These are phyloP conservation scores for Raillietiella orientalis DNA, from an alignment of 2,888 invertebrate species.

Conservation along the genomic window DNA sequence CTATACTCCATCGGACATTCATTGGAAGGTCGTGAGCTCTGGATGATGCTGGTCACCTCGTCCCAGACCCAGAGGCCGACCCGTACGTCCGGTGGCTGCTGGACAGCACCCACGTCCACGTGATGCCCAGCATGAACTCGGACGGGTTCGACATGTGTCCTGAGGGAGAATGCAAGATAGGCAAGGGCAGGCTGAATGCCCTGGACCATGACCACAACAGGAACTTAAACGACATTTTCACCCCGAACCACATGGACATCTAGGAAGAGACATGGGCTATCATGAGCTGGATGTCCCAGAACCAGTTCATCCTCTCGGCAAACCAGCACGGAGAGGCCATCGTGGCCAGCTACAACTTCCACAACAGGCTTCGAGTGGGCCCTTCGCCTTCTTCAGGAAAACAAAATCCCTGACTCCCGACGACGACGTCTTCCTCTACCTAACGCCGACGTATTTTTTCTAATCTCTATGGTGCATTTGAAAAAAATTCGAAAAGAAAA, in stretches of 20 bases:
- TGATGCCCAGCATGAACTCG: slow-evolving; percentile 95
- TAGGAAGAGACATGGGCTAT: no score
- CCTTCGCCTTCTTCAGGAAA: not conserved
- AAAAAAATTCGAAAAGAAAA: no score
- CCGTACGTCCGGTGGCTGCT: slow-evolving; percentile 60
- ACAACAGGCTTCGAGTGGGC: slow-evolving; percentile 42
- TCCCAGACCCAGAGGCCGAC: slow-evolving; percentile 61
- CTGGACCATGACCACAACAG: slow-evolving; percentile 69
- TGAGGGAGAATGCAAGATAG: slow-evolving; percentile 58
- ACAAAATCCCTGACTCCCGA: slow-evolving; percentile 46
- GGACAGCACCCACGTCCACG: slow-evolving; percentile 80
- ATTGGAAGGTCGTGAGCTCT: no score
- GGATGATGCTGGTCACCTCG: no score
- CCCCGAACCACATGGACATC: slow-evolving; percentile 39
- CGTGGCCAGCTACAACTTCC: no score
- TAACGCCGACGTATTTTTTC: slow-evolving; percentile 54
- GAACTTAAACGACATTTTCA: slow-evolving; percentile 85
- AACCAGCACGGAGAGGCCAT: no score
- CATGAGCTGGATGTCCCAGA: no score
- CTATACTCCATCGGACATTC: no score
- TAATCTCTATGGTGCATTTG: no score
- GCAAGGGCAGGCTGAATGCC: slow-evolving; percentile 60
- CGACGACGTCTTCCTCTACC: slow-evolving; percentile 60
- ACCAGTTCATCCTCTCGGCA: no score
- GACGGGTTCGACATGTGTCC: slow-evolving; percentile 81